Conservation (phyloP, 2,797 vertebrate genomes). For the Catostomus latipinnis region DNA sequence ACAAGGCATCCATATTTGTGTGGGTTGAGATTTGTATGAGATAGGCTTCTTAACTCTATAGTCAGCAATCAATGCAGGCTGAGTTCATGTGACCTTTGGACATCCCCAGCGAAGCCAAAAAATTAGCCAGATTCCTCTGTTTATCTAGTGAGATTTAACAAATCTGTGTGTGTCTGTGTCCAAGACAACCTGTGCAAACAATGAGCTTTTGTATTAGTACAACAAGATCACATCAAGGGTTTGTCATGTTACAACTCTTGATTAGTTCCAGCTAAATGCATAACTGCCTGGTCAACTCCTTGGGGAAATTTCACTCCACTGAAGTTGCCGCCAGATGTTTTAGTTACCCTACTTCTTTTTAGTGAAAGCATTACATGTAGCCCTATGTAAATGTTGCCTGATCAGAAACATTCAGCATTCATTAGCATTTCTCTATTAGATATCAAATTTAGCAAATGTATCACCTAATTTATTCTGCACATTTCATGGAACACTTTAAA, state of each 20-base stretch:
- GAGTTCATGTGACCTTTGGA: background rate
- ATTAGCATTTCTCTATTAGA: background rate
- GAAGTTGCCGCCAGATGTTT: slow-evolving; percentile 2
- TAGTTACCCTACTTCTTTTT: background rate
- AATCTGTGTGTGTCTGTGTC: slow-evolving; percentile 2
- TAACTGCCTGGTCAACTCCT: background rate
- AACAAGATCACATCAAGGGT: background rate
- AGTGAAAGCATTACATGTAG: background rate
- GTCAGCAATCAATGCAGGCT: slow-evolving; percentile 55
- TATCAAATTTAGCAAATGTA: no score
- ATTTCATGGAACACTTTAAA: no score
- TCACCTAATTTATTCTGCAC: no score
- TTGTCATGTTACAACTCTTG: background rate
- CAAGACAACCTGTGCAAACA: slow-evolving; percentile 23
- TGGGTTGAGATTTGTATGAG: slow-evolving; percentile 72
- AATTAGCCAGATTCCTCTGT: slow-evolving; percentile 3
- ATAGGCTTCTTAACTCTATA: slow-evolving; percentile 67
- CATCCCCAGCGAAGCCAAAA: slow-evolving; percentile 11
- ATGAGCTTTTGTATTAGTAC: slow-evolving; percentile 21
- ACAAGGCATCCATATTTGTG: slow-evolving; percentile 75
- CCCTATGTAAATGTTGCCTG: background rate
- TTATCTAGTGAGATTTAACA: slow-evolving; percentile 27
- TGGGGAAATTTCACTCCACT: background rate
- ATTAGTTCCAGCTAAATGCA: slow-evolving; percentile 27
- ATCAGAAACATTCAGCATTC: background rate